These are phyloP conservation scores for Tenualosa ilisha DNA, from an alignment of 2,797 vertebrate species.

Conservation along the genomic window DNA sequence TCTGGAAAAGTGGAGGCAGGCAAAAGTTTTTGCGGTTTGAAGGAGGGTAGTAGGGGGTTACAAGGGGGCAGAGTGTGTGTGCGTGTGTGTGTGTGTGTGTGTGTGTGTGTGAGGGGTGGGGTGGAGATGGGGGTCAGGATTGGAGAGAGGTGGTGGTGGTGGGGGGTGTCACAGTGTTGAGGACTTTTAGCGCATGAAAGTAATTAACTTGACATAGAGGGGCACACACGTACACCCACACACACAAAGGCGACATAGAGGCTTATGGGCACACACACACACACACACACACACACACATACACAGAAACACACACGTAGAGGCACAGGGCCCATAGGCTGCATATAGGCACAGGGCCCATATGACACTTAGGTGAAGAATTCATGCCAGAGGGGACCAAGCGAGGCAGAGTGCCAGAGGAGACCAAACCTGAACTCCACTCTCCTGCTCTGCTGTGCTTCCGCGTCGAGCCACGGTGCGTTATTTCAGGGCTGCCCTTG, in stretches of 20 bases:
- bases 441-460: background rate
- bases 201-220: background rate
- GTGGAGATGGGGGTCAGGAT: background rate
- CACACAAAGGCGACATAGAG: background rate
- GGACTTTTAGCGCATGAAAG: background rate
- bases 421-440: background rate
- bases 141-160: background rate
- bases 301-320: background rate
- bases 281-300: background rate
- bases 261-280: background rate
- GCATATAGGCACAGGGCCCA: background rate
- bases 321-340: background rate
- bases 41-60: conserved; percentile 11
- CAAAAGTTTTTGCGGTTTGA: conserved; percentile 47
- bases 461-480: too few species aligned
- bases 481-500: background rate
- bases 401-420: background rate
- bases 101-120: conserved; percentile 4
- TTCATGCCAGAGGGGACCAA: background rate
- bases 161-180: background rate
- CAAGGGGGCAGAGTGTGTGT: conserved; percentile 25
- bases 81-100: conserved; percentile 1
- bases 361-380: conserved; percentile 7
- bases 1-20: conserved; percentile 44
- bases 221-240: background rate